These are phyloP conservation scores for Ostrea edulis DNA, from an alignment of 1,140 invertebrate species.

Conservation along the genomic window DNA sequence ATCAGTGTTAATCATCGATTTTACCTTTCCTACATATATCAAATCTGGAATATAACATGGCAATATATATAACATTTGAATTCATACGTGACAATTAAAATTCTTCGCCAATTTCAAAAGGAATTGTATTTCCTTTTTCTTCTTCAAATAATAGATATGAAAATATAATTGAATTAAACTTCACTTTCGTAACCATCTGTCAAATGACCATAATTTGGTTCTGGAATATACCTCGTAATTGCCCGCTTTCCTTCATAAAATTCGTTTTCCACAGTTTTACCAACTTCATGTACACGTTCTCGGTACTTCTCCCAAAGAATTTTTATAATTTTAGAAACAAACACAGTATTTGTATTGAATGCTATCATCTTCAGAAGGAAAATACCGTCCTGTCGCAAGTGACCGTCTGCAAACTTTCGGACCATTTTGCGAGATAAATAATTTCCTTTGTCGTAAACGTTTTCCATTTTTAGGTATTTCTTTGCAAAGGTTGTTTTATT, in stretches of 20 bases:
- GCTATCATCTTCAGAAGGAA: conserved; percentile 52
- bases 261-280: conserved; percentile 1
- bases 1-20: background rate
- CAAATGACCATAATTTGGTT: background rate
- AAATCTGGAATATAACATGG: background rate
- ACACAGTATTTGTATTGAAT: conserved; percentile 39
- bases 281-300: conserved; percentile 41
- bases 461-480: conserved; percentile 53
- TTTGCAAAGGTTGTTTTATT: conserved; percentile 47
- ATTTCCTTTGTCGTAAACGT: conserved; percentile 46
- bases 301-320: conserved; percentile 43
- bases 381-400: conserved; percentile 48
- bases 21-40: conserved; percentile 1
- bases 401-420: conserved; percentile 40
- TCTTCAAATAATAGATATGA: background rate
- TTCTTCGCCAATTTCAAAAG: background rate
- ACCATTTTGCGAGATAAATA: conserved; percentile 38
- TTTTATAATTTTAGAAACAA: conserved; percentile 39
- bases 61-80: background rate
- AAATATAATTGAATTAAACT: background rate
- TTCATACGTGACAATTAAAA: background rate
- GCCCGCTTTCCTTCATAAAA: conserved; percentile 14
- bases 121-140: background rate
- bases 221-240: background rate
- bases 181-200: conserved; percentile 26